These are phyloP conservation scores for Tachina fera DNA, from an alignment of 2,888 invertebrate genomes.

Conservation along the genomic window DNA sequence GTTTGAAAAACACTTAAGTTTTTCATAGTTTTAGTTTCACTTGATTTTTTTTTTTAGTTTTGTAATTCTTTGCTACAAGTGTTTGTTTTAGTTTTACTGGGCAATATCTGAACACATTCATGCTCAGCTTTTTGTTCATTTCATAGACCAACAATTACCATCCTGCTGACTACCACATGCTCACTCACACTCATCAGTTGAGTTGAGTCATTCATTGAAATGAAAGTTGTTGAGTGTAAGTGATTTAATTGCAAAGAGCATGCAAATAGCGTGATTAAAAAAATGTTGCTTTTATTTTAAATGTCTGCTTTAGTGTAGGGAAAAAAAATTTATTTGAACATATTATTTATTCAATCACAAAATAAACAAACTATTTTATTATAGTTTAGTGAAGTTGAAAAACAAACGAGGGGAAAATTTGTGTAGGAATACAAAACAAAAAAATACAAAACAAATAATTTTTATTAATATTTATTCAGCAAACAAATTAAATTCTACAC, in stretches of 20 bases:
- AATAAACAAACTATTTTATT: constrained; percentile 74
- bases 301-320: neutral
- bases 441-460: too few species aligned
- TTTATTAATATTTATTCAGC: constrained; percentile 17
- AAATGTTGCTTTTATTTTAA: constrained; percentile 66
- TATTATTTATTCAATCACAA: constrained; percentile 74
- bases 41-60: constrained; percentile 7
- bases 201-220: constrained; percentile 39
- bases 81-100: constrained; percentile 37
- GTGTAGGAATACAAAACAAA: neutral
- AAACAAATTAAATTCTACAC: constrained; percentile 16
- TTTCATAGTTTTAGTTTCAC: constrained; percentile 27
- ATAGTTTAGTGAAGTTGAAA: constrained; percentile 58
- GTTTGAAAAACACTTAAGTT: constrained; percentile 55
- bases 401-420: constrained; percentile 4
- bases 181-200: neutral
- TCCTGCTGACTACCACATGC: neutral
- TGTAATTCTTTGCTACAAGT: constrained; percentile 43
- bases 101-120: constrained; percentile 1
- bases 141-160: neutral
- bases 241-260: constrained; percentile 72
- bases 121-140: constrained; percentile 2
- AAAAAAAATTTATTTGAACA: constrained; percentile 45
- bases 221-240: constrained; percentile 53
- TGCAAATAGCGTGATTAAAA: constrained; percentile 74